Percentiles rank a stretch among this genome's conserved stretches.
Conservation (phyloP, 2,113 vertebrate species). For the Noctilio leporinus region DNA sequence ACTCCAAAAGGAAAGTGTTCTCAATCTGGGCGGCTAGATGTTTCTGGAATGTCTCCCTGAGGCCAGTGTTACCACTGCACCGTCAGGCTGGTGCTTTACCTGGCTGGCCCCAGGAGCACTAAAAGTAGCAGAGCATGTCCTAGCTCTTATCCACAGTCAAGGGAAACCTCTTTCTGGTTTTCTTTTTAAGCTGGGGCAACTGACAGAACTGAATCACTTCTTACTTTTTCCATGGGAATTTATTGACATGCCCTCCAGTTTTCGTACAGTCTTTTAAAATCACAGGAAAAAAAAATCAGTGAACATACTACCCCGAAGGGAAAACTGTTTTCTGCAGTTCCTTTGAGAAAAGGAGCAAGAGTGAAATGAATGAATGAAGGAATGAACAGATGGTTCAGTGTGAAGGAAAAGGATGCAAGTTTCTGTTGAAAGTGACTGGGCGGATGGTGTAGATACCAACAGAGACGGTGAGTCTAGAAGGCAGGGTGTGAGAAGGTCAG, state of each 20-base stretch:
- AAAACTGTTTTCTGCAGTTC: neutral
- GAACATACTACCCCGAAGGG: neutral
- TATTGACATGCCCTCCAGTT: neutral
- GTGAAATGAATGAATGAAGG: neutral
- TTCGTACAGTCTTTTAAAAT: neutral
- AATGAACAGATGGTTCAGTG: neutral
- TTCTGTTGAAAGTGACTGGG: neutral
- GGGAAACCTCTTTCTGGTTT: neutral
- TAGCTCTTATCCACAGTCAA: neutral
- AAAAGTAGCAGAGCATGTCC: neutral
- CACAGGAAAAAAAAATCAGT: neutral
- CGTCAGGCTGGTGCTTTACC: neutral
- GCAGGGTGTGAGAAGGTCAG: too few species aligned
- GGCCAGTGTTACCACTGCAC: rapidly evolving
- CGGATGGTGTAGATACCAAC: rapidly evolving
- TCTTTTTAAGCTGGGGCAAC: neutral
- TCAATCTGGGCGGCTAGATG: neutral
- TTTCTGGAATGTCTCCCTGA: neutral
- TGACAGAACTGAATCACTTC: neutral
- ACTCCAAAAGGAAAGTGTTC: neutral
- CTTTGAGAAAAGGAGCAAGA: neutral
- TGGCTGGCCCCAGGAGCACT: rapidly evolving
- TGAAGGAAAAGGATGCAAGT: neutral
- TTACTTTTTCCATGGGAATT: neutral
- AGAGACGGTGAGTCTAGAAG: neutral